These are phyloP conservation scores for Scrobipalpa atriplicella DNA, from an alignment of 2,888 invertebrate genomes.

Conservation along the genomic window DNA sequence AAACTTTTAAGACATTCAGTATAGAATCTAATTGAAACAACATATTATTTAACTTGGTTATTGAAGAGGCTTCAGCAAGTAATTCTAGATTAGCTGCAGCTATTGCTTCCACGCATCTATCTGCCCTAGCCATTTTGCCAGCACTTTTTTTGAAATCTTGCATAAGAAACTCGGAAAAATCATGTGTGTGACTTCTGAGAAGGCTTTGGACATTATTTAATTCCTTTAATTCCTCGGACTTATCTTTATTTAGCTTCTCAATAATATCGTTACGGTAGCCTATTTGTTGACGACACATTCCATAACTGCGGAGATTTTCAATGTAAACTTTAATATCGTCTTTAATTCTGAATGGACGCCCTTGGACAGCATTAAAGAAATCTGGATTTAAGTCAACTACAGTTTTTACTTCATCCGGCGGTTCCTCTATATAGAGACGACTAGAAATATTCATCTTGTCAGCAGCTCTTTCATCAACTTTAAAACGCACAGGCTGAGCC, in stretches of 20 bases:
- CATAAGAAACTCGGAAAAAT: constrained; percentile 73
- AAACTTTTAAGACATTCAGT: constrained; percentile 65
- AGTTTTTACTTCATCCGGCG: constrained; percentile 79
- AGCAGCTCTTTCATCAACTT: constrained; percentile 69
- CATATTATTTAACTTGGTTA: constrained; percentile 67
- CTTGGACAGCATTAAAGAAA: constrained; percentile 84
- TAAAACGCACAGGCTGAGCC: constrained; percentile 60
- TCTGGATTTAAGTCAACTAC: constrained; percentile 86
- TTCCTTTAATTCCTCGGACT: constrained; percentile 59
- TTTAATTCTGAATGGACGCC: constrained; percentile 82
- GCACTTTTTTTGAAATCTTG: constrained; percentile 76
- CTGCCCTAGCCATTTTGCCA: constrained; percentile 58
- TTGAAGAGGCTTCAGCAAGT: constrained; percentile 58
- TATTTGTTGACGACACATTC: constrained; percentile 76
- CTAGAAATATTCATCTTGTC: constrained; percentile 80
- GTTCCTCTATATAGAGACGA: constrained; percentile 81
- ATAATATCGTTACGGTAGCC: constrained; percentile 72
- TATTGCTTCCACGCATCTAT: constrained; percentile 61
- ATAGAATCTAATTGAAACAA: constrained; percentile 74
- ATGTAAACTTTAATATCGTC: constrained; percentile 84
- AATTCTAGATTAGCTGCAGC: constrained; percentile 63
- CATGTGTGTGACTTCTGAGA: constrained; percentile 66
- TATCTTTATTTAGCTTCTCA: constrained; percentile 65
- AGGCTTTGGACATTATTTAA: constrained; percentile 59
- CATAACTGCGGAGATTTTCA: constrained; percentile 74